Percentiles rank a stretch among this genome's conserved stretches.
Conservation (phyloP, 2,113 vertebrate genomes). For the Penelope pileata region DNA sequence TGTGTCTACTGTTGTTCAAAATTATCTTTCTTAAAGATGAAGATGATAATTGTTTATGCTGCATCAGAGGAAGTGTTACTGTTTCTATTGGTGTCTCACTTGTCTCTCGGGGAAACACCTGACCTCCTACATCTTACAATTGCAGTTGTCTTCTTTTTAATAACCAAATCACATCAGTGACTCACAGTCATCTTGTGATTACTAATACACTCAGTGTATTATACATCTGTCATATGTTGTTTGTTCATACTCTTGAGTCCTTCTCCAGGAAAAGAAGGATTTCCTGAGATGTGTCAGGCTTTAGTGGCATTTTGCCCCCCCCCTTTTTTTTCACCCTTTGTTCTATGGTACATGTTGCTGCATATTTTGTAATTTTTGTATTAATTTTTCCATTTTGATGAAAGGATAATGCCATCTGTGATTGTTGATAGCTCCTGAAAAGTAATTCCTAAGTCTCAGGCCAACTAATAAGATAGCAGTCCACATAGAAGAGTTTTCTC, state of each 20-base stretch:
- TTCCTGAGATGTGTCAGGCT: neutral
- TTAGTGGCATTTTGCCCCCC: neutral
- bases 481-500: neutral
- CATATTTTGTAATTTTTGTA: neutral
- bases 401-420: neutral
- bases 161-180: neutral
- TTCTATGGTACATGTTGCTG: accelerated
- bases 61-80: neutral
- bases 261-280: neutral
- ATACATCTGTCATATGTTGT: neutral
- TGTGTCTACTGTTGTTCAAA: neutral
- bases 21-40: neutral
- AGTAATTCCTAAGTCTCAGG: neutral
- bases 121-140: neutral
- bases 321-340: neutral
- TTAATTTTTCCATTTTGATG: neutral
- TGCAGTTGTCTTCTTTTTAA: neutral
- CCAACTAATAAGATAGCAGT: neutral
- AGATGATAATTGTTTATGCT: neutral
- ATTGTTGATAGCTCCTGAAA: neutral
- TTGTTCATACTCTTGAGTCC: neutral
- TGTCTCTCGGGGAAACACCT: neutral
- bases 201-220: neutral
- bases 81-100: neutral
- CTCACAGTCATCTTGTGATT: conserved; percentile 36